Conservation (phyloP, 2,888 invertebrate species). For the Chrysopilus asiliformis region DNA sequence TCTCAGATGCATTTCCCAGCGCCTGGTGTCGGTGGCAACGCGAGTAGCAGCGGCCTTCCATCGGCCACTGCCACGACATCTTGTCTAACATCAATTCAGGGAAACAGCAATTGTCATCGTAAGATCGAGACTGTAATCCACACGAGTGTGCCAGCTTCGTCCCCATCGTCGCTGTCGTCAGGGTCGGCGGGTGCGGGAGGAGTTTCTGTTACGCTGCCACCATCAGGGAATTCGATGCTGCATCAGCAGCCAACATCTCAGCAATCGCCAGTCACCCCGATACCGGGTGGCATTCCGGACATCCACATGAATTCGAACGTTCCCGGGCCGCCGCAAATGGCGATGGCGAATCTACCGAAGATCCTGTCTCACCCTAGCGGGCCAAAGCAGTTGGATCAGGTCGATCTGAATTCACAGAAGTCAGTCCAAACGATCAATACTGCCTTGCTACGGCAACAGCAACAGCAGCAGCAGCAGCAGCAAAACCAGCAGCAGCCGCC, state of each 20-base stretch:
- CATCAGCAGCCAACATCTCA: conserved; percentile 16
- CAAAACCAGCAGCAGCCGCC: conserved; percentile 3
- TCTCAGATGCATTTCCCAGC: conserved; percentile 25
- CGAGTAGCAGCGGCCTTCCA: conserved; percentile 22
- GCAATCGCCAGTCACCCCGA: conserved; percentile 18
- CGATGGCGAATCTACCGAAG: conserved; percentile 38
- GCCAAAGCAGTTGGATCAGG: conserved; percentile 32
- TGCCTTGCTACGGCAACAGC: conserved; percentile 25
- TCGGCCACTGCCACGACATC: conserved; percentile 12
- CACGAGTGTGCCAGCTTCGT: conserved; percentile 13
- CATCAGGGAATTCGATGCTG: conserved; percentile 3
- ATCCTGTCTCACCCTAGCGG: conserved; percentile 39
- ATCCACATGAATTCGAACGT: conserved; percentile 35
- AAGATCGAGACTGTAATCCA: conserved; percentile 12
- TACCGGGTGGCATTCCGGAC: conserved; percentile 18
- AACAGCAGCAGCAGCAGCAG: conserved; percentile 11
- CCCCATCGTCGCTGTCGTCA: conserved; percentile 11
- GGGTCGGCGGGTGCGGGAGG: too few species aligned
- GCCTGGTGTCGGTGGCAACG: conserved; percentile 17
- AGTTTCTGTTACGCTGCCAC: too few species aligned
- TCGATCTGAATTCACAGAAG: conserved; percentile 41
- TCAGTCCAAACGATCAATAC: conserved; percentile 42
- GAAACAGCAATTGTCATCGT: conserved; percentile 13
- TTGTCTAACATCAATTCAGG: conserved; percentile 8
- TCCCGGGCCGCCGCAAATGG: conserved; percentile 36